Conservation (phyloP, 2,888 invertebrate species). For the Lysandra bellargus region DNA sequence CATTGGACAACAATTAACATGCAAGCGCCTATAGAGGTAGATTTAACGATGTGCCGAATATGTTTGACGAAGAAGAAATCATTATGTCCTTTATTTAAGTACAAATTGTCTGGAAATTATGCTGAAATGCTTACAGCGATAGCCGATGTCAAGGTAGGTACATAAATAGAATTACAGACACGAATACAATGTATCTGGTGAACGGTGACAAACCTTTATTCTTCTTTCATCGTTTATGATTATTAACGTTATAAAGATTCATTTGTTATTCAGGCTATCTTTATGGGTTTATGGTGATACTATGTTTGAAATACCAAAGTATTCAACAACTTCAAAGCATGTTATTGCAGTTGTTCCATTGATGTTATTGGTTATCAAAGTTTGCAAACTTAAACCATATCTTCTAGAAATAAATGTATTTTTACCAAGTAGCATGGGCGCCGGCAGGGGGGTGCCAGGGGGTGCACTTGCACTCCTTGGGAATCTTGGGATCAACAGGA, state of each 20-base stretch:
- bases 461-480: no score
- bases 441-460: no score
- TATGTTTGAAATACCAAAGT: background rate
- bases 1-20: constrained; percentile 51
- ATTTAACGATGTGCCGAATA: constrained; percentile 71
- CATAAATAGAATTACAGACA: background rate
- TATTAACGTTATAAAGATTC: background rate
- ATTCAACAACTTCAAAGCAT: background rate
- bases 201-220: constrained; percentile 1
- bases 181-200: background rate
- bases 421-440: background rate
- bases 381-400: background rate
- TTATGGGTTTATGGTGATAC: no score
- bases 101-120: constrained; percentile 74
- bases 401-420: background rate
- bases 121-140: constrained; percentile 77
- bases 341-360: background rate
- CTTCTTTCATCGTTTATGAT: background rate
- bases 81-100: constrained; percentile 71
- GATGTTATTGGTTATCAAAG: background rate
- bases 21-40: constrained; percentile 53
- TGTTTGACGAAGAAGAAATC: constrained; percentile 69
- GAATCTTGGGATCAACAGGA: no score
- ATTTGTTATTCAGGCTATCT: background rate
- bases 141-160: constrained; percentile 70